These are phyloP conservation scores for Drosophila prostipennis DNA, from an alignment of 2,888 invertebrate species.

Conservation along the genomic window DNA sequence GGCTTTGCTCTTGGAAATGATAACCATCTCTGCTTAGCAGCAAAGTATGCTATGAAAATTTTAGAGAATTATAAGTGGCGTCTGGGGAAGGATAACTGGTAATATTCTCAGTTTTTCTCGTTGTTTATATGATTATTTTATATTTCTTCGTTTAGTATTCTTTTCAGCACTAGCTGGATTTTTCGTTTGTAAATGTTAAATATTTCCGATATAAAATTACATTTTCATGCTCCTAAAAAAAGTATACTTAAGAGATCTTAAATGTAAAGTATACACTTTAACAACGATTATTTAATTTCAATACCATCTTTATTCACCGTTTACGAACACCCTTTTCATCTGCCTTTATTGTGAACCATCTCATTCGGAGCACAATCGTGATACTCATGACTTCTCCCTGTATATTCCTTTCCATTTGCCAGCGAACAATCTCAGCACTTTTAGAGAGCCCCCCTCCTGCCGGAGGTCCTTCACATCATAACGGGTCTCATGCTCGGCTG, in stretches of 20 bases:
- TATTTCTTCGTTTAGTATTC: neutral
- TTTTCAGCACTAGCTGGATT: neutral
- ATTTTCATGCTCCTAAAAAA: too few relatives aligned
- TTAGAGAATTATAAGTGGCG: constrained; percentile 3
- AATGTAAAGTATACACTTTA: too few relatives aligned
- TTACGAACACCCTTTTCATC: neutral
- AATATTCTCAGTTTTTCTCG: constrained; percentile 3
- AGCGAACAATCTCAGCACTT: constrained; percentile 11
- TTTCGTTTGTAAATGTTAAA: neutral
- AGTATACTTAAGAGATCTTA: too few relatives aligned
- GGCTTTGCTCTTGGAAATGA: constrained; percentile 10
- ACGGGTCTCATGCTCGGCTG: constrained; percentile 24
- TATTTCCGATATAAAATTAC: too few relatives aligned
- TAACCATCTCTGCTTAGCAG: constrained; percentile 11
- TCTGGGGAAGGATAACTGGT: constrained; percentile 11
- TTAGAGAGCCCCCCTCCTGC: constrained; percentile 1
- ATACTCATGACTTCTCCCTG: too few relatives aligned
- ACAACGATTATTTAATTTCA: neutral
- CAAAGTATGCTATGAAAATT: constrained; percentile 21
- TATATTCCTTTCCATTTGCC: neutral
- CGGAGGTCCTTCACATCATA: constrained; percentile 30
- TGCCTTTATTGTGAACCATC: neutral
- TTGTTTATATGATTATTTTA: neutral
- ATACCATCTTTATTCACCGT: too few relatives aligned
- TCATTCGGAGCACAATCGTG: neutral